phyloP scores from a whole-genome alignment of 1,140 invertebrate genomes.

The Belonocnema kinseyi region DNA sequence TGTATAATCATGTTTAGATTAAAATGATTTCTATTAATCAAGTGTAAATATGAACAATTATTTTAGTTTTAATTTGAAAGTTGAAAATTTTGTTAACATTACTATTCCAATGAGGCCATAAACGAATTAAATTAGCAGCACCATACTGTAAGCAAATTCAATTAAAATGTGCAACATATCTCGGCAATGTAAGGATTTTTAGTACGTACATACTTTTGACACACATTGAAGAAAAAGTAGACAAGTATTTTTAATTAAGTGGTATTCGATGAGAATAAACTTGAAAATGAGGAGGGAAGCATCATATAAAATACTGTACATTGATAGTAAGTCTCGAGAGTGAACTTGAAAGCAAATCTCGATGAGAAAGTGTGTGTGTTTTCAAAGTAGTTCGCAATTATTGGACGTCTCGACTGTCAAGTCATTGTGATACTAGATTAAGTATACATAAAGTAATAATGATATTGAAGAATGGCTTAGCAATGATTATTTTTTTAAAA shows the following conservation, averaged over 20 bases:
- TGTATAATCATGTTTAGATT: too few species aligned
- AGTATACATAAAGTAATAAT: slow-evolving; percentile 61
- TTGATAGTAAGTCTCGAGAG: slow-evolving; percentile 20
- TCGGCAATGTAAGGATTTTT: slow-evolving; percentile 9
- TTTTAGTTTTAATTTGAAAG: not conserved
- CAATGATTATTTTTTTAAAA: slow-evolving; percentile 67
- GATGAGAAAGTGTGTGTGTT: slow-evolving; percentile 4
- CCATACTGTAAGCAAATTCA: not conserved
- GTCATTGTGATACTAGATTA: slow-evolving; percentile 73
- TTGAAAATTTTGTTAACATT: not conserved
- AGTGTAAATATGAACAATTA: not conserved
- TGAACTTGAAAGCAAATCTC: not conserved
- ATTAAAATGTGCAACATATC: slow-evolving; percentile 19
- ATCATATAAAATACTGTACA: slow-evolving; percentile 34
- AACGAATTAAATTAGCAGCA: not conserved
- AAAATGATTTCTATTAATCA: not conserved
- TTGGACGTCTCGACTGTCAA: slow-evolving; percentile 66
- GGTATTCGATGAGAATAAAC: not conserved
- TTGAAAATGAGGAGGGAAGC: not conserved
- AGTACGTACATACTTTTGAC: not conserved
- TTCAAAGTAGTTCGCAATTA: slow-evolving; percentile 42
- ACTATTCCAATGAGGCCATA: not conserved
- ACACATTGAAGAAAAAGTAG: too few species aligned
- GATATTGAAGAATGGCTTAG: slow-evolving; percentile 49
- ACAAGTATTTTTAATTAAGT: too few species aligned